Evolutionary conservation across 1,140 invertebrate genomes (phyloP).

Genomic region (Cardiocondyla obscurior): DNA sequence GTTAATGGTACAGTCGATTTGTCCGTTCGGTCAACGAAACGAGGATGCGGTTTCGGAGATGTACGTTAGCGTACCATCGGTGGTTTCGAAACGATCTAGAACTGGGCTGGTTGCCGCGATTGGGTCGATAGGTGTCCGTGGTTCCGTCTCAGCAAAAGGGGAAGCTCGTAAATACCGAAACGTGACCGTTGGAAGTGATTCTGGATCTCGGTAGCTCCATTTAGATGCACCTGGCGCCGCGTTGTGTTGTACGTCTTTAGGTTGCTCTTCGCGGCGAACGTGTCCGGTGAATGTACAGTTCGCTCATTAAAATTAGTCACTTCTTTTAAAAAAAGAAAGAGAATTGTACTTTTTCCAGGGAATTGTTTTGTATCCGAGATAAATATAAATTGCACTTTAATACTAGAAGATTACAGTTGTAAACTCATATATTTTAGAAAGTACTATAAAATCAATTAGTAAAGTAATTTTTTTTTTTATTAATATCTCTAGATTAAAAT

Average conservation of each 20-base stretch:
- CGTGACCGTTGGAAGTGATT: conserved; percentile 67
- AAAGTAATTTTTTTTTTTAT: background rate
- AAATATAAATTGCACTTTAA: background rate
- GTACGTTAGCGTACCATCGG: conserved; percentile 37
- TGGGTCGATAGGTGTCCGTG: conserved; percentile 58
- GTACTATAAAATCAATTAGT: background rate
- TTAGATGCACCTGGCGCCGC: conserved; percentile 61
- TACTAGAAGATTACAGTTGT: background rate
- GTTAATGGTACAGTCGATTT: conserved; percentile 36
- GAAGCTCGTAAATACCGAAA: conserved; percentile 65
- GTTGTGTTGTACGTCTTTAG: conserved; percentile 18
- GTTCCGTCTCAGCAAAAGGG: conserved; percentile 51
- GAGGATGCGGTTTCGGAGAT: conserved; percentile 50
- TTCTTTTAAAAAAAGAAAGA: background rate
- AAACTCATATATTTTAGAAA: background rate
- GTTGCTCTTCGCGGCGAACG: conserved; percentile 3
- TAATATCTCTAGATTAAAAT: background rate
- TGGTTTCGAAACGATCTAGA: conserved; percentile 36
- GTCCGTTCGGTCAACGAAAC: conserved; percentile 32
- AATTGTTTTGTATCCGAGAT: background rate
- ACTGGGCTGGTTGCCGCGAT: conserved; percentile 20
- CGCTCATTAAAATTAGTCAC: conserved; percentile 40
- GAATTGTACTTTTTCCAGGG: background rate
- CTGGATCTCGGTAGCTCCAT: conserved; percentile 44
- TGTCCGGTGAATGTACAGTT: conserved; percentile 4